Evolutionary conservation across 2,113 vertebrate species (phyloP).

Genomic region (Ceyx cyanopectus): DNA sequence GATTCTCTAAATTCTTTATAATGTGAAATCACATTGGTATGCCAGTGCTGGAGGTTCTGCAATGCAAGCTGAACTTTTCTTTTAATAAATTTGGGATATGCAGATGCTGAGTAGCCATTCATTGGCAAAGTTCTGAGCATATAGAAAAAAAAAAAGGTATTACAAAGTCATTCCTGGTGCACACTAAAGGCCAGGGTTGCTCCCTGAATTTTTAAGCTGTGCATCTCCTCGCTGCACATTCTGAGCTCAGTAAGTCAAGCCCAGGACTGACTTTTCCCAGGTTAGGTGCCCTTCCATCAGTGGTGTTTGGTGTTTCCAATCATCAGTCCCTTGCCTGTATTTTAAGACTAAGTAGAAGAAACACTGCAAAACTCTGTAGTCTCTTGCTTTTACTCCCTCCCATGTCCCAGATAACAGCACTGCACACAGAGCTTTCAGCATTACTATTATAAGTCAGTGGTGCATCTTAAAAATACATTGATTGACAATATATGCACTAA

Average conservation of each 20-base stretch:
- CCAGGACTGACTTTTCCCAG: background rate
- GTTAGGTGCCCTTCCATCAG: background rate
- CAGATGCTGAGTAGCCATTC: constrained; percentile 1
- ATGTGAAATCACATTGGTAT: constrained; percentile 25
- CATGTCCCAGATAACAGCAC: background rate
- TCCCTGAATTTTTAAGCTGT: background rate
- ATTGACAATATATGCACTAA: constrained; percentile 75
- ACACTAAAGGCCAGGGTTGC: background rate
- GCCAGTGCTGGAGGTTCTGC: constrained; percentile 34
- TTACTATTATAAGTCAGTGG: constrained; percentile 70
- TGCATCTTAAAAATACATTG: constrained; percentile 72
- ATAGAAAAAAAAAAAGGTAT: background rate
- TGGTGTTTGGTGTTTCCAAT: background rate
- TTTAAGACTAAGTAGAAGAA: background rate
- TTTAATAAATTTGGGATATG: constrained; percentile 52
- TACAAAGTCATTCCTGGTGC: background rate
- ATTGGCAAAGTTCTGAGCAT: constrained; percentile 5
- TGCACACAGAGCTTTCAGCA: background rate
- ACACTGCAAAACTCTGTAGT: background rate
- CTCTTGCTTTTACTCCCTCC: constrained; percentile 31
- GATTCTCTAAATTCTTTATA: constrained; percentile 63
- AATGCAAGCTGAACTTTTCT: constrained; percentile 54
- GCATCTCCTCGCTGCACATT: background rate
- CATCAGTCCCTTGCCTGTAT: background rate
- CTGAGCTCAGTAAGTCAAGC: background rate